These are phyloP conservation scores for Teleogryllus occipitalis DNA, from an alignment of 1,140 invertebrate genomes.

Conservation along the genomic window DNA sequence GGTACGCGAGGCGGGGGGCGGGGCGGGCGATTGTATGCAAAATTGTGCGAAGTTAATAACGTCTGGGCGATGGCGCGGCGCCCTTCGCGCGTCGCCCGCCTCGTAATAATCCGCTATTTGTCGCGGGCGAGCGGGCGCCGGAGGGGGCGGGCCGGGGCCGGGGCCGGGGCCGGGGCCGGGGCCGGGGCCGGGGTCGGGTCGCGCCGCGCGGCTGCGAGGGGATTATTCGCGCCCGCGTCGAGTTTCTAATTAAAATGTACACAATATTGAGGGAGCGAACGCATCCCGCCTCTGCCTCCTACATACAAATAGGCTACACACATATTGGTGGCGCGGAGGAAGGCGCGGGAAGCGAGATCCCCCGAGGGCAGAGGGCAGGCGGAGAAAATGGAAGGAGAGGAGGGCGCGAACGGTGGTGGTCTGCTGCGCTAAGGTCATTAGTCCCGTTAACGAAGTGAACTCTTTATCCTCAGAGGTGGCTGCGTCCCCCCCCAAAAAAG, in stretches of 20 bases:
- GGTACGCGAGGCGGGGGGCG: too few species aligned
- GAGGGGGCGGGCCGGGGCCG: neutral
- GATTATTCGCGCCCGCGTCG: neutral
- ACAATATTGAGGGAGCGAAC: conserved; percentile 16
- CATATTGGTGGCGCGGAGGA: neutral
- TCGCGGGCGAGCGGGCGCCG: conserved; percentile 1
- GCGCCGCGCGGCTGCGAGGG: neutral
- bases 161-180: too few species aligned
- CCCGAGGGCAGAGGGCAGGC: too few species aligned
- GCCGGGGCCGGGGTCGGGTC: too few species aligned
- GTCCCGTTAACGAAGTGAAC: too few species aligned
- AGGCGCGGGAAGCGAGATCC: too few species aligned
- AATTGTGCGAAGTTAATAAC: conserved; percentile 1
- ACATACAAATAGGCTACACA: conserved; percentile 9
- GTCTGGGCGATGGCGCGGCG: neutral
- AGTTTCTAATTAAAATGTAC: conserved; percentile 21
- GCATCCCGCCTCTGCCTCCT: neutral
- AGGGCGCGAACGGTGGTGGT: too few species aligned
- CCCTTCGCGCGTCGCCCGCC: neutral
- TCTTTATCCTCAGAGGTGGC: too few species aligned
- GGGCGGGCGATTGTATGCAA: neutral
- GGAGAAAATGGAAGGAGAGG: too few species aligned
- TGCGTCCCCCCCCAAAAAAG: too few species aligned
- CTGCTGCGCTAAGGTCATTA: too few species aligned
- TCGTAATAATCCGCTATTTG: conserved; percentile 8